Conservation (phyloP, 1,140 invertebrate species). For the Uloborus diversus region DNA sequence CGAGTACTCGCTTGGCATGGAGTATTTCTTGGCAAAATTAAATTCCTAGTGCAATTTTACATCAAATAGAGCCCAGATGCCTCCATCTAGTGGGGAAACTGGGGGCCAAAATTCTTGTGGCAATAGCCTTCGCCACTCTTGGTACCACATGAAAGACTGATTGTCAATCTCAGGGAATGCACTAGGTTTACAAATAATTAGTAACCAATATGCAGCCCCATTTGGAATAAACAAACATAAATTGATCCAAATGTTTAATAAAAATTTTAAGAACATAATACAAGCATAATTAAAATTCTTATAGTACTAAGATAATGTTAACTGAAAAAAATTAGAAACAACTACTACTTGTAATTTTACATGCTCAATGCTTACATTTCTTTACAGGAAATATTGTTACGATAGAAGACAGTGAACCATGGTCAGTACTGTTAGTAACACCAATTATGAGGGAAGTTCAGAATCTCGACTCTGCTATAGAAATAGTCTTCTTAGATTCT, state of each 20-base stretch:
- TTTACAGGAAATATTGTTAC: background rate
- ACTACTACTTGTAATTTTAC: background rate
- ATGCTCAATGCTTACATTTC: background rate
- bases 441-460: background rate
- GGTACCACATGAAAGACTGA: background rate
- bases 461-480: background rate
- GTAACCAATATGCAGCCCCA: background rate
- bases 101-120: background rate
- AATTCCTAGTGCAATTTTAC: too few species aligned
- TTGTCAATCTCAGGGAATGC: background rate
- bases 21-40: too few species aligned
- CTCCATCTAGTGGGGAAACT: too few species aligned
- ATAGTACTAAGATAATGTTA: background rate
- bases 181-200: too few species aligned
- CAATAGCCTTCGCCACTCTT: background rate
- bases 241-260: background rate
- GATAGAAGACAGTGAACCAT: background rate
- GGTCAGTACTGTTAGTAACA: background rate
- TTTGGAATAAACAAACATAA: background rate
- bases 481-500: background rate
- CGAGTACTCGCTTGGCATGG: too few species aligned
- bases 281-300: background rate
- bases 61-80: too few species aligned
- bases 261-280: background rate
- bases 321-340: background rate